phyloP scores from a whole-genome alignment of 2,113 vertebrate genomes.

The Pedetes capensis region DNA sequence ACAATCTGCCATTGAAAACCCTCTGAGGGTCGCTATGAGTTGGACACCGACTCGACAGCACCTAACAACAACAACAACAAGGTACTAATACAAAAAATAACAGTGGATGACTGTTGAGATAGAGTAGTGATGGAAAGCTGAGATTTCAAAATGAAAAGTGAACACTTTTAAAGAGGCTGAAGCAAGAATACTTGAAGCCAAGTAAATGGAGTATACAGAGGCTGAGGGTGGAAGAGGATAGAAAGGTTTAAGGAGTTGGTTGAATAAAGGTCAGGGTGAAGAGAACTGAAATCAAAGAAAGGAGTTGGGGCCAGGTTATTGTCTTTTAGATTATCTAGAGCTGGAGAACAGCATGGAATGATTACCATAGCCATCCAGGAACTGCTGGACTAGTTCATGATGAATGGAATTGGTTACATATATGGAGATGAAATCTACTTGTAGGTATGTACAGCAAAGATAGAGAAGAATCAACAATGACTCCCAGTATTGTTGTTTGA shows the following conservation, averaged over 20 bases:
- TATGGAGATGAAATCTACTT: neutral
- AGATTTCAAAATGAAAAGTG: neutral
- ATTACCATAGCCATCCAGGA: neutral
- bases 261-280: neutral
- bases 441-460: neutral
- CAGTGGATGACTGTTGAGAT: neutral
- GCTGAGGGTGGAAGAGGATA: neutral
- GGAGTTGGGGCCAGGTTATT: neutral
- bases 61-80: too few relatives aligned
- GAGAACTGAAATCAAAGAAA: neutral
- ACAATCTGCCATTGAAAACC: too few relatives aligned
- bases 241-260: neutral
- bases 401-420: too few relatives aligned
- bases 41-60: too few relatives aligned
- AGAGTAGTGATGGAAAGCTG: neutral
- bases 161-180: neutral
- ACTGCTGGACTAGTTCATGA: neutral
- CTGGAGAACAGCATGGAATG: neutral
- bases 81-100: neutral
- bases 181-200: neutral
- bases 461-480: neutral
- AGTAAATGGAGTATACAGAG: neutral
- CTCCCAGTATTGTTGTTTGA: neutral
- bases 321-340: too few relatives aligned
- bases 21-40: too few relatives aligned